Percentiles rank a stretch among this genome's conserved stretches.
Evolutionary conservation across 2,113 vertebrate species (phyloP).

Genomic region (Pedionomus torquatus): DNA sequence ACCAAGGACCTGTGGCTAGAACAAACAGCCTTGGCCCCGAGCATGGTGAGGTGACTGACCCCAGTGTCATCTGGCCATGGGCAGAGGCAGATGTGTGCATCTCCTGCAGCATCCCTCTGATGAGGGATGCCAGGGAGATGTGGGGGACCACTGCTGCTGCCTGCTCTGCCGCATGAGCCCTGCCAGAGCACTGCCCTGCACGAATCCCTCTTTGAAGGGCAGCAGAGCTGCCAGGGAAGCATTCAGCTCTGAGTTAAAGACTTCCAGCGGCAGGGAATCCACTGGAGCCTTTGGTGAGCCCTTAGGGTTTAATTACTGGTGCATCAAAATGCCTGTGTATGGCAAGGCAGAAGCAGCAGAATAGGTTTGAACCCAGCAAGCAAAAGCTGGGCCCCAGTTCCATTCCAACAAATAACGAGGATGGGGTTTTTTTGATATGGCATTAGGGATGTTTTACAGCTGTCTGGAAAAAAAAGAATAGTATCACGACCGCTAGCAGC

Average conservation of each 20-base stretch:
- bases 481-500: fast-evolving
- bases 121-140: fast-evolving
- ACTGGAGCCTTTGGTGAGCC: not conserved
- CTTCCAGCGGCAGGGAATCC: not conserved
- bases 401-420: not conserved
- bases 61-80: not conserved
- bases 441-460: not conserved
- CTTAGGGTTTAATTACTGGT: not conserved
- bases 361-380: not conserved
- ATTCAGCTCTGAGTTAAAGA: not conserved
- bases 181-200: not conserved
- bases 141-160: not conserved
- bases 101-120: not conserved
- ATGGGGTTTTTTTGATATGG: not conserved
- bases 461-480: too few species aligned
- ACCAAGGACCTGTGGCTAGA: not conserved
- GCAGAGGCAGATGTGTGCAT: not conserved
- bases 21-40: not conserved
- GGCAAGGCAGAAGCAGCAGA: not conserved
- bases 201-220: not conserved
- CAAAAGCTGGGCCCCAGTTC: not conserved
- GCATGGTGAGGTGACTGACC: not conserved
- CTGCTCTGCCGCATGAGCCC: not conserved
- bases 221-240: not conserved
- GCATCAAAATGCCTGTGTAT: fast-evolving